These are phyloP conservation scores for Hirtodrosophila histrioides DNA, from an alignment of 2,888 invertebrate species.

Conservation along the genomic window DNA sequence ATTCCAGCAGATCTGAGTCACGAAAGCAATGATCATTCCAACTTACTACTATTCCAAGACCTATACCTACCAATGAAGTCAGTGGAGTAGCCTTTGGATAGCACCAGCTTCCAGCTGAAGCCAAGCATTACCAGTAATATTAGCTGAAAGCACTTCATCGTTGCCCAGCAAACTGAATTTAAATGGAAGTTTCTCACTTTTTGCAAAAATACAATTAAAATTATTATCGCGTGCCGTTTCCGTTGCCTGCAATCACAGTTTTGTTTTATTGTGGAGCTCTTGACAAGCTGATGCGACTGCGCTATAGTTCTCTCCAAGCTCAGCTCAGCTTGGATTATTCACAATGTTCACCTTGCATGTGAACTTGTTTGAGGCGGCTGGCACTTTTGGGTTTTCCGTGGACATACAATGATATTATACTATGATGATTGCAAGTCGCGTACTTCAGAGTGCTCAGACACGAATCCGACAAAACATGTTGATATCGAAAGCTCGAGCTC, in stretches of 20 bases:
- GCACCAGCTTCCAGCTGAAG: neutral
- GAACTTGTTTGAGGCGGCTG: slow-evolving; percentile 51
- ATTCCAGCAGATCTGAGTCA: slow-evolving; percentile 75
- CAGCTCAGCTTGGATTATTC: slow-evolving; percentile 25
- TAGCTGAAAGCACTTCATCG: slow-evolving; percentile 36
- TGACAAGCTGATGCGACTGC: slow-evolving; percentile 1
- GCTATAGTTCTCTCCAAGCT: slow-evolving; percentile 15
- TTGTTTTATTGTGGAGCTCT: slow-evolving; percentile 11
- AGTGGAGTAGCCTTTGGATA: slow-evolving; percentile 42
- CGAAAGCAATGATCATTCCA: slow-evolving; percentile 4
- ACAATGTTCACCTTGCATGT: slow-evolving; percentile 51
- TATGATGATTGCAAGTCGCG: slow-evolving; percentile 28
- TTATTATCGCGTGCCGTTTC: slow-evolving; percentile 66
- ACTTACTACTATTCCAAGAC: neutral
- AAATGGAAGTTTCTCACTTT: slow-evolving; percentile 6
- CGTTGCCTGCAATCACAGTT: slow-evolving; percentile 44
- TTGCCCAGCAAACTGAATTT: slow-evolving; percentile 23
- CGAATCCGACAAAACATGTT: slow-evolving; percentile 11
- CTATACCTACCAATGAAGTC: slow-evolving; percentile 67
- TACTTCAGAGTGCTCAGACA: slow-evolving; percentile 12
- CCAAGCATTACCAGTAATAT: slow-evolving; percentile 29
- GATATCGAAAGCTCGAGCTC: slow-evolving; percentile 23
- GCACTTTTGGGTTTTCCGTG: slow-evolving; percentile 49
- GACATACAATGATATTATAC: slow-evolving; percentile 1
- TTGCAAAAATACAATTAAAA: slow-evolving; percentile 20